Evolutionary conservation across 2,888 invertebrate genomes (phyloP).

Genomic region (Aethes cnicana): DNA sequence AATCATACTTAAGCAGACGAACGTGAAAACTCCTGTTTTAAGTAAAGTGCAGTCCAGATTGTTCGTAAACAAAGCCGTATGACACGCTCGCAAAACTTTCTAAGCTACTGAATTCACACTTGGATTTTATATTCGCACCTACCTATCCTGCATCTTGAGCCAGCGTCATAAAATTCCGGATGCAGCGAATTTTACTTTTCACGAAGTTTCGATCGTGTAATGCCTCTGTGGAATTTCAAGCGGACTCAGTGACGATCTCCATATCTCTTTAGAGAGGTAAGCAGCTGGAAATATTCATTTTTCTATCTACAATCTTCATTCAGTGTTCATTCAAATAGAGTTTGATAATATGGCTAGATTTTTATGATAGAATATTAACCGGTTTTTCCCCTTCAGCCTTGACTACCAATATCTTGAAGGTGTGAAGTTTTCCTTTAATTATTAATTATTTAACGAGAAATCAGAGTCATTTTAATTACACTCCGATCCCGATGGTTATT

Average conservation of each 20-base stretch:
- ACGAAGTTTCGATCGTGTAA: background rate
- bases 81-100: conserved; percentile 2
- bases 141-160: conserved; percentile 1
- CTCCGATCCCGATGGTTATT: background rate
- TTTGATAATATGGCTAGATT: background rate
- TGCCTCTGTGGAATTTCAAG: background rate
- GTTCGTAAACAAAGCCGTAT: conserved; percentile 3
- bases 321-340: background rate
- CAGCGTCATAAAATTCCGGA: conserved; percentile 4
- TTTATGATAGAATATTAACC: no score
- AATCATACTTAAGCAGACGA: no score
- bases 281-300: background rate
- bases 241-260: conserved; percentile 4
- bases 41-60: background rate
- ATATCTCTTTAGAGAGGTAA: conserved; percentile 8
- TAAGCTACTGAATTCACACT: background rate
- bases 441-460: background rate
- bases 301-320: background rate
- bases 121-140: conserved; percentile 4
- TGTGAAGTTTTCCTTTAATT: background rate
- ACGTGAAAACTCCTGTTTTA: no score
- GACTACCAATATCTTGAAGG: no score
- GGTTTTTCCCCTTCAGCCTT: no score
- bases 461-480: background rate
- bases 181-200: background rate